These are phyloP conservation scores for Penaeus vannamei DNA, from an alignment of 1,140 invertebrate genomes.

Conservation along the genomic window DNA sequence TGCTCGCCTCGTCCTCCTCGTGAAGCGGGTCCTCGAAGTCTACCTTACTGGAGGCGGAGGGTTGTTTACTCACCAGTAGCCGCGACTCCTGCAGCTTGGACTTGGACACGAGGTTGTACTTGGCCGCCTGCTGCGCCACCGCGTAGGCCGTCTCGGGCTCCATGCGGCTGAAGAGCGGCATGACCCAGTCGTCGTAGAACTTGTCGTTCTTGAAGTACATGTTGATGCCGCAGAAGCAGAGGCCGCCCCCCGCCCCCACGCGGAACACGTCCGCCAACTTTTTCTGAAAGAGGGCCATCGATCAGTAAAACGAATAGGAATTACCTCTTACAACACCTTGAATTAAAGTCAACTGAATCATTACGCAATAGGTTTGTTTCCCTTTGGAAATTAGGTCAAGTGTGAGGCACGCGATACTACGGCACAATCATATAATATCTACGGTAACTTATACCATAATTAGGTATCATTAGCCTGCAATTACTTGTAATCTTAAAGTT, in stretches of 20 bases:
- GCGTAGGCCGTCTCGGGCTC: constrained; percentile 56
- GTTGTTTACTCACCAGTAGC: constrained; percentile 59
- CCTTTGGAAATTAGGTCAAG: no score
- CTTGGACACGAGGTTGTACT: constrained; percentile 58
- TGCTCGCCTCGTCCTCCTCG: constrained; percentile 28
- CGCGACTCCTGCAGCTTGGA: constrained; percentile 52
- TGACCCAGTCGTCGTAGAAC: constrained; percentile 63
- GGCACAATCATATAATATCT: no score
- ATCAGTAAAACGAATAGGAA: no score
- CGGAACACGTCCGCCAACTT: constrained; percentile 50
- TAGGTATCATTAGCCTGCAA: no score
- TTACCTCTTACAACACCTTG: no score
- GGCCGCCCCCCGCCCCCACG: constrained; percentile 50
- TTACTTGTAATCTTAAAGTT: no score
- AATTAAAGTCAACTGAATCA: no score
- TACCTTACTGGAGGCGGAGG: constrained; percentile 5
- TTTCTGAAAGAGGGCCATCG: constrained; percentile 31
- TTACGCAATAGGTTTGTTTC: no score
- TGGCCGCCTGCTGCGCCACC: constrained; percentile 52
- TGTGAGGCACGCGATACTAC: no score
- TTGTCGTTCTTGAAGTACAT: constrained; percentile 63
- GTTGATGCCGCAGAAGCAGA: constrained; percentile 60
- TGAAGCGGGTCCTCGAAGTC: constrained; percentile 1
- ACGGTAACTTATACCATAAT: no score
- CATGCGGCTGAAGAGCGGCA: constrained; percentile 54